Conservation (phyloP, 2,113 vertebrate genomes). For the Thunnus thynnus region DNA sequence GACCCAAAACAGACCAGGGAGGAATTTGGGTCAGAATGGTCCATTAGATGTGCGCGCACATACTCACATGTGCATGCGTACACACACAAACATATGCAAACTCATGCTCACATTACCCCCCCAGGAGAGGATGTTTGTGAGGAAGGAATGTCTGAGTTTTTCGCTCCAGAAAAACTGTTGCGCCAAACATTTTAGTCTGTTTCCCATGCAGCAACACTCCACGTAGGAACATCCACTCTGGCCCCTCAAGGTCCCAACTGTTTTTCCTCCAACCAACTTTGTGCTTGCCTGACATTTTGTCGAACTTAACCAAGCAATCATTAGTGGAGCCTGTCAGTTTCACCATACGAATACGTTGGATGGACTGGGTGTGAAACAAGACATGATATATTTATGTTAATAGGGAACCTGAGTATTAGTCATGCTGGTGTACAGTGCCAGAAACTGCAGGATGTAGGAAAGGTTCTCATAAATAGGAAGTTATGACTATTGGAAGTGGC, state of each 20-base stretch:
- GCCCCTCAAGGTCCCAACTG: constrained; percentile 23
- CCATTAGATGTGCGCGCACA: constrained; percentile 57
- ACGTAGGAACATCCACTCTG: constrained; percentile 3
- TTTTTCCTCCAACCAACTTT: constrained; percentile 18
- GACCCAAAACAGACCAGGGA: constrained; percentile 61
- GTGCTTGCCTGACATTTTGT: constrained; percentile 51
- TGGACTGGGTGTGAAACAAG: constrained; percentile 56
- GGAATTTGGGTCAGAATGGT: constrained; percentile 72
- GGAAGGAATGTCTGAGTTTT: constrained; percentile 81
- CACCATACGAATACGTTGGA: constrained; percentile 35
- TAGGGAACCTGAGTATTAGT: constrained; percentile 54
- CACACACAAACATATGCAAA: constrained; percentile 46
- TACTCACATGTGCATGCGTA: constrained; percentile 21
- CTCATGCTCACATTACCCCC: constrained; percentile 55
- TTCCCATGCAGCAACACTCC: constrained; percentile 62
- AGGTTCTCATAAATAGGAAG: constrained; percentile 62
- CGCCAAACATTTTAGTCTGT: constrained; percentile 67
- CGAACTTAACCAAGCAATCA: constrained; percentile 29
- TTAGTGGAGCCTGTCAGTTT: constrained; percentile 32
- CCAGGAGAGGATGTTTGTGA: constrained; percentile 80
- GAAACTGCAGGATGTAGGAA: constrained; percentile 65
- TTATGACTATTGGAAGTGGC: constrained; percentile 57
- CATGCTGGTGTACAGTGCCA: constrained; percentile 62
- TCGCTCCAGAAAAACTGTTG: constrained; percentile 65
- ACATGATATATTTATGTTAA: constrained; percentile 69